phyloP scores from a whole-genome alignment of 2,797 vertebrate genomes.

The Poecilia picta region DNA sequence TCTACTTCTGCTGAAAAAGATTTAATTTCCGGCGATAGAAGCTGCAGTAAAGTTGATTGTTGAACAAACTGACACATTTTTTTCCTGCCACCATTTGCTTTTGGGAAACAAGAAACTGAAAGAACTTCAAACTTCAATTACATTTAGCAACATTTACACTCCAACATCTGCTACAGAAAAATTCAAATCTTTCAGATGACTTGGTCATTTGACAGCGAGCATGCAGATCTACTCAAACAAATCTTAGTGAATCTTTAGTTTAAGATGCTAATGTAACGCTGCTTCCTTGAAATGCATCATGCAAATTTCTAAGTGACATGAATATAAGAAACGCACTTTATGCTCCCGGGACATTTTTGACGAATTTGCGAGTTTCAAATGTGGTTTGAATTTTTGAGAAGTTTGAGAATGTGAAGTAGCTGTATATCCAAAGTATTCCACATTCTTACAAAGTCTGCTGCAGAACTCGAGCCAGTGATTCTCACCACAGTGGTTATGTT shows the following conservation, averaged over 20 bases:
- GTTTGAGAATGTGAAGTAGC: background rate
- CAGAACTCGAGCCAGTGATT: background rate
- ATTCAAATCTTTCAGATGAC: background rate
- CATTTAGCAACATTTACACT: background rate
- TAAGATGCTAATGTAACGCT: background rate
- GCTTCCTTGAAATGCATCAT: background rate
- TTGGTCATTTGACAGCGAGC: background rate
- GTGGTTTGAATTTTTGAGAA: conserved; percentile 1
- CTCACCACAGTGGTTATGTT: background rate
- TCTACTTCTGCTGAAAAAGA: conserved; percentile 8
- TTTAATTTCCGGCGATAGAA: background rate
- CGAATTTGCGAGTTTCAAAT: background rate
- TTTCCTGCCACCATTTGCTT: background rate
- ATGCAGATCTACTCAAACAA: background rate
- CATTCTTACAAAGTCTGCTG: conserved; percentile 3
- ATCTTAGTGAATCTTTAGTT: background rate
- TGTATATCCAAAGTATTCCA: conserved; percentile 15
- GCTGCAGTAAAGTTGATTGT: background rate
- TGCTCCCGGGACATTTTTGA: background rate
- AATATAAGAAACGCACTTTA: background rate
- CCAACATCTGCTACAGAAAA: background rate
- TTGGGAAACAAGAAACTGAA: background rate
- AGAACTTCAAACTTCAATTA: background rate
- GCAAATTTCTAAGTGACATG: background rate
- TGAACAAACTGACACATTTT: conserved; percentile 1